Conservation (phyloP, 2,113 vertebrate species). For the Mormoops blainvillei region DNA sequence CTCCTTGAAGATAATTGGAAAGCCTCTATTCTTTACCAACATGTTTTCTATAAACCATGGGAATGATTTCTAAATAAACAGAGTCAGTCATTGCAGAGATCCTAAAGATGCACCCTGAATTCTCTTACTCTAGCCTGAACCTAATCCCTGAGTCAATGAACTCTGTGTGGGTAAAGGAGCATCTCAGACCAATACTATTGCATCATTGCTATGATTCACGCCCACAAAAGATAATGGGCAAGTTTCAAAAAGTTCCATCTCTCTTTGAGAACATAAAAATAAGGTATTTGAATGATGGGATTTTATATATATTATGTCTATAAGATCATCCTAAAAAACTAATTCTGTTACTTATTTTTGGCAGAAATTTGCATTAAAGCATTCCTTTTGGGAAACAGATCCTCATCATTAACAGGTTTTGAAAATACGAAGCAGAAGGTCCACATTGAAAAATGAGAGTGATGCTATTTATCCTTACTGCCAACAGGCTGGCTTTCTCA, state of each 20-base stretch:
- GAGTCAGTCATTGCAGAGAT: background rate
- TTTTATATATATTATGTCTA: background rate
- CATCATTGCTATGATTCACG: background rate
- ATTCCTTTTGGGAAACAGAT: background rate
- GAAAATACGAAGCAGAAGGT: background rate
- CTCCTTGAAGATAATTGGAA: background rate
- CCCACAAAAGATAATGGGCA: background rate
- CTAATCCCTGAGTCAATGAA: background rate
- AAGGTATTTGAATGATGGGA: background rate
- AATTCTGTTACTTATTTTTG: background rate
- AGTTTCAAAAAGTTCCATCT: background rate
- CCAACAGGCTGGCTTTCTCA: background rate
- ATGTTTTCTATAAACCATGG: background rate
- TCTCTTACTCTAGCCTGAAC: background rate
- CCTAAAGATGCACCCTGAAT: background rate
- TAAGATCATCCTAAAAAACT: background rate
- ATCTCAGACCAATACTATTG: background rate
- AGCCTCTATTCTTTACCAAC: background rate
- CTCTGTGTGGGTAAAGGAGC: background rate
- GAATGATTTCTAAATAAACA: background rate
- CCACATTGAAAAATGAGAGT: background rate
- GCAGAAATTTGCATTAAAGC: background rate
- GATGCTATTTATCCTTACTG: background rate
- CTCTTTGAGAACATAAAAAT: background rate
- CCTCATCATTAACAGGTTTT: background rate